phyloP scores from a whole-genome alignment of 2,888 invertebrate genomes.

The Craniophora ligustri region DNA sequence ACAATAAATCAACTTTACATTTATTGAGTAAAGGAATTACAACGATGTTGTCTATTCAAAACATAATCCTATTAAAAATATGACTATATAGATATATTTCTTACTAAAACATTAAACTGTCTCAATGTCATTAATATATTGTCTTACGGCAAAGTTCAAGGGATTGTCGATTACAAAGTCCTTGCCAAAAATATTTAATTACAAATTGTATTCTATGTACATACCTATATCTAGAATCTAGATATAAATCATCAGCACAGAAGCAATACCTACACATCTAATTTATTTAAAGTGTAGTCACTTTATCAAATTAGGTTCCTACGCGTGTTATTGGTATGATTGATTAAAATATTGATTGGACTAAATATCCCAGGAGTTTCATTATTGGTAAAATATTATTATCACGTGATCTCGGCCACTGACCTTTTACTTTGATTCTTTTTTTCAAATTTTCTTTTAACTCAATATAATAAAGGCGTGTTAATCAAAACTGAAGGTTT shows the following conservation, averaged over 20 bases:
- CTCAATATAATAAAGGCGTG: too few relatives aligned
- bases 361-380: conserved; percentile 4
- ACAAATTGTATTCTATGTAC: not conserved
- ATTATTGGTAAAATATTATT: conserved; percentile 15
- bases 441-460: too few relatives aligned
- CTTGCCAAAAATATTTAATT: not conserved
- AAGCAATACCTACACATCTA: not conserved
- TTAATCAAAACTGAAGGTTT: too few relatives aligned
- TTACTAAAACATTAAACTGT: not conserved
- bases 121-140: not conserved
- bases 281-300: too few relatives aligned
- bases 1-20: conserved; percentile 21
- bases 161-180: not conserved
- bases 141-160: conserved; percentile 2
- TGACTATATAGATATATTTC: not conserved
- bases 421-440: too few relatives aligned
- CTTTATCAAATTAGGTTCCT: too few relatives aligned
- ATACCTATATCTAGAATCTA: not conserved
- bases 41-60: not conserved
- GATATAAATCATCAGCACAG: not conserved
- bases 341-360: conserved; percentile 25
- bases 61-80: not conserved
- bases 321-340: conserved; percentile 26
- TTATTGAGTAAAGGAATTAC: conserved; percentile 24
- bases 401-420: not conserved